Base-by-base conservation (phyloP, 2,113 vertebrate genomes). In the Phalacrocorax brasilianus region DNA sequence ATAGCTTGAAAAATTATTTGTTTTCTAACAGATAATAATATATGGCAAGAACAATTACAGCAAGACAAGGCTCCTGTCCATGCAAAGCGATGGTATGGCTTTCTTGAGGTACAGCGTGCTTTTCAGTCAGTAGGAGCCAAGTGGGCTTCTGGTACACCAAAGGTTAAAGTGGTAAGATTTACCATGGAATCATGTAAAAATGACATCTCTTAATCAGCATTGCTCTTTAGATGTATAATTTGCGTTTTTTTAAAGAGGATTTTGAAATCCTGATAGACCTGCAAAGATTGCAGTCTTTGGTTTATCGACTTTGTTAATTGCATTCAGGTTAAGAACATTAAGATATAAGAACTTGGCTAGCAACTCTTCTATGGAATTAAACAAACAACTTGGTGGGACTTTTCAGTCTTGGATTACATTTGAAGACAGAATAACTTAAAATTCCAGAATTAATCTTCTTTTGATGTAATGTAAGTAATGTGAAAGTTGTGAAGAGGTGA, bases 81-180 rank as follows among this genome's bases (percentile, higher is more conserved):
- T 9, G 95, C 98, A 42, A 98, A 97, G 49, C 98, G 99, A 68
- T 99, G 99, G 99, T 99, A 98, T 88, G 96, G 77, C 56, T 99
- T 99, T 97, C 98, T 99, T 88, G 98, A 98, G 83, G 98, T 97
- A 44, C 99, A 99, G 88, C 86, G 62, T 88, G 93, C 98, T 89
- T 99, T 99, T 96, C 98, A 97, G 67, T 94, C 98, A 35, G 98
- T 99, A 40, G 98, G 98, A 71, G 96, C 97, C 96, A 99, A 98
- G 96, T 99, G 99, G 97, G 65, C 79, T 95, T 78, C 93, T 68
- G 59, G 95, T 30, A 8, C 88, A 62, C 45, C 91, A 88, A 98
- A 96, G 62, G 71, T 85, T 75, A 97, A 97, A 94, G 93, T 81
- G 97, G 98, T 98, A 95, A 98, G 98, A 38, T 52, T 66, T 84